These are phyloP conservation scores for Drosophila subobscura DNA, from an alignment of 1,140 invertebrate species.

Conservation along the genomic window DNA sequence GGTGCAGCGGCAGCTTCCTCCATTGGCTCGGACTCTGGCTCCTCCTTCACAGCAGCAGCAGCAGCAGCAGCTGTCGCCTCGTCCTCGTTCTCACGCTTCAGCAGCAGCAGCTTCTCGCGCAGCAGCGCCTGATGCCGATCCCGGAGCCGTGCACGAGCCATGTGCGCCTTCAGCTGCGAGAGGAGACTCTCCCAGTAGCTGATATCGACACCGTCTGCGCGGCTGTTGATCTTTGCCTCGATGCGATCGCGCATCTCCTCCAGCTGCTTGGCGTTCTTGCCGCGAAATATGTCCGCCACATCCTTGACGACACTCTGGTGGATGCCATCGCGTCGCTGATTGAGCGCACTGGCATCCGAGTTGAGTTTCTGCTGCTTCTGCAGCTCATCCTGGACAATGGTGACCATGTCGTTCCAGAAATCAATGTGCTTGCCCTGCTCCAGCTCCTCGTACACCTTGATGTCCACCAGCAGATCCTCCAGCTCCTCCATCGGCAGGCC, in stretches of 20 bases:
- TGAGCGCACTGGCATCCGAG: constrained; percentile 85
- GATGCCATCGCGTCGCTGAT: constrained; percentile 94
- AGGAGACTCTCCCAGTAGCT: constrained; percentile 98
- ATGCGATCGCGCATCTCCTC: constrained; percentile 93
- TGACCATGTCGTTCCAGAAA: constrained; percentile 99
- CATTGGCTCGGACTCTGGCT: neutral
- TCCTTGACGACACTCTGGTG: constrained; percentile 96
- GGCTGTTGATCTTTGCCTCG: constrained; percentile 92
- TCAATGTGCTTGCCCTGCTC: constrained; percentile 94
- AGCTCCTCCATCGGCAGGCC: constrained; percentile 95
- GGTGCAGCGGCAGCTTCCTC: constrained; percentile 25
- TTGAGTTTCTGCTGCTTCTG: constrained; percentile 92
- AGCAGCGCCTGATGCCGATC: constrained; percentile 97
- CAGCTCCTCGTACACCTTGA: constrained; percentile 95
- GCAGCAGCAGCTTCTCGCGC: constrained; percentile 93
- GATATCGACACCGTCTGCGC: constrained; percentile 96
- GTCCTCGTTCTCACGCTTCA: constrained; percentile 89
- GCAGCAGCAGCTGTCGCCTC: constrained; percentile 37
- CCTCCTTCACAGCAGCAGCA: constrained; percentile 22
- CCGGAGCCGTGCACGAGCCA: constrained; percentile 94
- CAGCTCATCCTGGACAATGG: constrained; percentile 97
- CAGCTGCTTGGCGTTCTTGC: constrained; percentile 95
- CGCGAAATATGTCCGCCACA: constrained; percentile 94
- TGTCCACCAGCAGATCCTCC: constrained; percentile 99
- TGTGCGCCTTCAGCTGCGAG: constrained; percentile 97